These are phyloP conservation scores for Podocnemis expansa DNA, from an alignment of 2,113 vertebrate genomes.

Conservation along the genomic window DNA sequence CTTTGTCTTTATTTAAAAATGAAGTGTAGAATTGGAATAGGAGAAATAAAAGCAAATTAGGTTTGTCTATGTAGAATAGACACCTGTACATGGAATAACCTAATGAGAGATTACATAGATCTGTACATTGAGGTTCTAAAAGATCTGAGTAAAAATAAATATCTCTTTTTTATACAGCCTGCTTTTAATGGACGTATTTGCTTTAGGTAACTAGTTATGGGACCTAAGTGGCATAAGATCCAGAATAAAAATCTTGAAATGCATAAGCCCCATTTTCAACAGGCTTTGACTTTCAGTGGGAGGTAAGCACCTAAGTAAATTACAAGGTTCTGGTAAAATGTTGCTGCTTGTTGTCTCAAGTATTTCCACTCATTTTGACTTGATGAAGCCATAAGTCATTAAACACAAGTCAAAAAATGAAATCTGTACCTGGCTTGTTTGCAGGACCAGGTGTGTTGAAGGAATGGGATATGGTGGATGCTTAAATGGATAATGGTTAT, in stretches of 20 bases:
- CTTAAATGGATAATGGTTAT: not conserved
- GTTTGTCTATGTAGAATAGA: not conserved
- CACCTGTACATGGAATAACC: not conserved
- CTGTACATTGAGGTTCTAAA: not conserved
- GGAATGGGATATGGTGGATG: fast-evolving
- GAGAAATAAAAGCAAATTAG: not conserved
- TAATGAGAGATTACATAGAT: not conserved
- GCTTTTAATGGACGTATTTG: not conserved
- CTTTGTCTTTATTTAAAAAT: not conserved
- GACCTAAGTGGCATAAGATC: not conserved
- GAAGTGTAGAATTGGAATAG: not conserved
- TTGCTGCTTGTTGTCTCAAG: not conserved
- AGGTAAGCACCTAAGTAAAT: not conserved
- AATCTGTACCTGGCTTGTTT: not conserved
- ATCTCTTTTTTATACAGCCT: not conserved
- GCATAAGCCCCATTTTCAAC: not conserved
- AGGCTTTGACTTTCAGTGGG: not conserved
- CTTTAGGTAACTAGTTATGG: not conserved
- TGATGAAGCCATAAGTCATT: not conserved
- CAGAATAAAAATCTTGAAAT: not conserved
- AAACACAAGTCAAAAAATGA: not conserved
- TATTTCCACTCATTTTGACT: not conserved
- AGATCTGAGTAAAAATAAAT: not conserved
- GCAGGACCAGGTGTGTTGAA: not conserved
- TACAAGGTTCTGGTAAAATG: not conserved